Evolutionary conservation across 1,140 invertebrate species (phyloP), one percentile per base, ranked within the genome.

Genomic region (Cryptotermes secundus): DNA sequence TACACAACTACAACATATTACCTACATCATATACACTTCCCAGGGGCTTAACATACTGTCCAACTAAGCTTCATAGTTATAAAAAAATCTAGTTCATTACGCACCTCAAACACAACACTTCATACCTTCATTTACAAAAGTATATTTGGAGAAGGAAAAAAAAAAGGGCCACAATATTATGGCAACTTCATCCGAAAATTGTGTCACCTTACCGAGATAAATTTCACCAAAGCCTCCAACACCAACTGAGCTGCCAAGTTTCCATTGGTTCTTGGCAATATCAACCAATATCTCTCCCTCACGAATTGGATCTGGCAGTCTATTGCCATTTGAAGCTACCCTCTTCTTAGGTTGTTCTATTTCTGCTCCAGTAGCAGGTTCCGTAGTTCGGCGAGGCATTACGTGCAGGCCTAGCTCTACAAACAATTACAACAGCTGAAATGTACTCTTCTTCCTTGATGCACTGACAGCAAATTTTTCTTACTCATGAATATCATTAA

Each of bases 181-280:
- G 4, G 4, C 38, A 4, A 42, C 38, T 42, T 42, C 38, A 42
- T 42, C 4, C 12, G 38, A 42, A 42, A 42, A 42, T 42, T n/a
- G 38, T 42, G 38, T 19, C n/a, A 81, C 85, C 86, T 88, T 90
- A 94, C 93, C 93, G 86, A 97, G 90, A 90, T 97, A 98, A 87
- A 98, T 97, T 87, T 98, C 94, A 42, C 97, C 97, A 93, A 99
- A 99, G 86, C 97, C 97, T 84, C 97, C 97, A 88, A 94, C 92
- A 89, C 97, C 97, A 88, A 98, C 95, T 19, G 95, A 93, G 87
- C 95, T 93, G 7, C 97, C 97, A 79, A 99, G 90, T 86, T 93
- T 94, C 98, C 98, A 99, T 89, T 95, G 91, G 87, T 96, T 96
- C 84, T 95, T 94, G 1, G 90, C 93, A 80, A 96, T 91, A 92